Evolutionary conservation across 2,113 vertebrate genomes (phyloP).

Genomic region (Tapirus terrestris): DNA sequence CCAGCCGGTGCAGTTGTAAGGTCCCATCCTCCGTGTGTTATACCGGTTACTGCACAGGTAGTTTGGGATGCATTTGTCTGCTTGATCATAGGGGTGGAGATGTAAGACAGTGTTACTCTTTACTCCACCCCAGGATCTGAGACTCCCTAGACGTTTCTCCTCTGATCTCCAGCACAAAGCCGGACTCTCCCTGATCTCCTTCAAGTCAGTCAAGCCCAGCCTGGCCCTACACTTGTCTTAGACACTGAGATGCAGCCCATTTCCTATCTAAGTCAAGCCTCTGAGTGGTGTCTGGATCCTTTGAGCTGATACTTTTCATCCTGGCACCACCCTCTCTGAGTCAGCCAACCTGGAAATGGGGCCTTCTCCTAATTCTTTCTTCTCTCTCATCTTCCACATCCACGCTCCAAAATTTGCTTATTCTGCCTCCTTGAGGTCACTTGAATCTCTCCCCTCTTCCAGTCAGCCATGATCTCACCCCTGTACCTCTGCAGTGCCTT

Average conservation of each 20-base stretch:
- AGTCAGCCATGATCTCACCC: not conserved
- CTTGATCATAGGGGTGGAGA: conserved; percentile 44
- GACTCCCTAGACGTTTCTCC: not conserved
- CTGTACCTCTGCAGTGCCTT: not conserved
- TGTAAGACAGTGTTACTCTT: not conserved
- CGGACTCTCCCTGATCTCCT: not conserved
- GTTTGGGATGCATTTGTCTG: conserved; percentile 72
- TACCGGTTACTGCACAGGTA: conserved; percentile 59
- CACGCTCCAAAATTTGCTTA: not conserved
- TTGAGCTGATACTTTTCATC: not conserved
- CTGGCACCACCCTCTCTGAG: not conserved
- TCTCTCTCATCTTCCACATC: not conserved
- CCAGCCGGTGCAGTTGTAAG: conserved; percentile 70
- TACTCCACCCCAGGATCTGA: not conserved
- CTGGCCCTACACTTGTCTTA: not conserved
- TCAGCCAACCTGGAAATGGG: not conserved
- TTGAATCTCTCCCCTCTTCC: not conserved
- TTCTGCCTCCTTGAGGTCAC: conserved; percentile 32
- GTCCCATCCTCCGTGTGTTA: conserved; percentile 67
- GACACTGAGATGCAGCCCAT: not conserved
- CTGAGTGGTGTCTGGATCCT: not conserved
- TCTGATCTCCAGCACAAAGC: not conserved
- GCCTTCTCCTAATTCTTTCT: not conserved
- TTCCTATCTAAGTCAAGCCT: not conserved
- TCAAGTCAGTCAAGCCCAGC: not conserved